Conservation (phyloP, 2,888 invertebrate genomes). For the Mystacides longicornis region DNA sequence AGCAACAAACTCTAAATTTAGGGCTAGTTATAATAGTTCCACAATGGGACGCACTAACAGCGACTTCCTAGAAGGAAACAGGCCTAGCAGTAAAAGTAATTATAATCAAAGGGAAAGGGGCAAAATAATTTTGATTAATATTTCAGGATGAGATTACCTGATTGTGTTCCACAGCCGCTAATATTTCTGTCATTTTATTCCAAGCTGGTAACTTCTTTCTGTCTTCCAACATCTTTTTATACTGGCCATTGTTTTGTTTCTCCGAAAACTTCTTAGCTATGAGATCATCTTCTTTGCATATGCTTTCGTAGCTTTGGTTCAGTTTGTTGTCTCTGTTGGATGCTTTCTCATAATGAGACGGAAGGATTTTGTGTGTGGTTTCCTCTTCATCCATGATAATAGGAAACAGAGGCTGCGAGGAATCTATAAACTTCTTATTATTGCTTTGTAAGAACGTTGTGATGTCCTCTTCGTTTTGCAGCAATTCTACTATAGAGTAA, state of each 20-base stretch:
- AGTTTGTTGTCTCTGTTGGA: conserved; percentile 48
- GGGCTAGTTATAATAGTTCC: too few species aligned
- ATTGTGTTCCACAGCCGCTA: conserved; percentile 55
- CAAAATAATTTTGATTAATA: too few species aligned
- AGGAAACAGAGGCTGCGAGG: conserved; percentile 54
- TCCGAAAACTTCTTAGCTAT: conserved; percentile 55
- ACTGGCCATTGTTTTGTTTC: conserved; percentile 53
- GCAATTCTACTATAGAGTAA: conserved; percentile 62
- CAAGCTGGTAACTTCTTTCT: conserved; percentile 67
- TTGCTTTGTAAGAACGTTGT: conserved; percentile 51
- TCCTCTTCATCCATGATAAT: conserved; percentile 43
- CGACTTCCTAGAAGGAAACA: too few species aligned
- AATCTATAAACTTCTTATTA: conserved; percentile 44
- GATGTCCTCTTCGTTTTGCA: conserved; percentile 63
- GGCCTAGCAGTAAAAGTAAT: too few species aligned
- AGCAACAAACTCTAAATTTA: too few species aligned
- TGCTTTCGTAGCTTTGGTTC: conserved; percentile 45
- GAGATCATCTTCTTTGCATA: conserved; percentile 53
- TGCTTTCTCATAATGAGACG: conserved; percentile 61
- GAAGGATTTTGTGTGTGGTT: conserved; percentile 32
- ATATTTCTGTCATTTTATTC: conserved; percentile 59
- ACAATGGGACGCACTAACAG: too few species aligned
- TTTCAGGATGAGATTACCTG: too few species aligned
- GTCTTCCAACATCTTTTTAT: conserved; percentile 56
- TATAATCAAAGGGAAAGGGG: too few species aligned